Percentiles rank a stretch among this genome's conserved stretches.
phyloP scores from a whole-genome alignment of 2,113 vertebrate genomes.

The Felis catus region F.catus_Fca126_mat1.0 CM031412.1:145426001-145426500 shows the following conservation, averaged over 20 bases:
- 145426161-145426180: not conserved
- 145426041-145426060: no score
- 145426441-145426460: not conserved
- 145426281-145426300: slow-evolving; percentile 10
- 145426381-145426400: not conserved
- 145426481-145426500: slow-evolving; percentile 17
- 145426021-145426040: no score
- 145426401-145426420: not conserved
- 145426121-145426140: not conserved
- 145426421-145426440: not conserved
- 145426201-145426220: not conserved
- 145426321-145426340: not conserved
- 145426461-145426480: not conserved
- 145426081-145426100: no score
- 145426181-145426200: not conserved
- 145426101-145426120: no score
- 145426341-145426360: not conserved
- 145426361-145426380: not conserved
- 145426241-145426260: not conserved
- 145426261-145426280: not conserved
- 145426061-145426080: no score
- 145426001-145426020: no score
- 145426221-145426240: not conserved
- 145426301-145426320: not conserved
- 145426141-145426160: not conserved